Evolutionary conservation across 2,113 vertebrate species (phyloP), one percentile per base, ranked within the genome.

Genomic region (Carettochelys insculpta): DNA sequence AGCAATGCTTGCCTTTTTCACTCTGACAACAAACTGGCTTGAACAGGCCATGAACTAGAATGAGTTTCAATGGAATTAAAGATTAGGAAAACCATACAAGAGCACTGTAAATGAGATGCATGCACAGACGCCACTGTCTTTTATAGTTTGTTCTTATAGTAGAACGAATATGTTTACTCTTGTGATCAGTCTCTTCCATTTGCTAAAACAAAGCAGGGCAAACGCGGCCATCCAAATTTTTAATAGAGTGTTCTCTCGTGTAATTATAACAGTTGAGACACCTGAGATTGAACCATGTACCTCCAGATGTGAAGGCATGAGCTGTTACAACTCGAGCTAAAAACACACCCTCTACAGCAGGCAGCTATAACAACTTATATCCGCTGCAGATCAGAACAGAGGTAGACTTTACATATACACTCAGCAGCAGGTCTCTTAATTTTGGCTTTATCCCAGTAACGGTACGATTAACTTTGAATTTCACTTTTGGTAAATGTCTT

Each of bases 121-220:
- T 19, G 25, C 1, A 65, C 73, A 92, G 73, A 80, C 58, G 88
- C 43, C 73, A 90, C 92, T 93, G 92, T 85, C 65, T 90, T 92
- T 87, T 83, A 91, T 3, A 81, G 53, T 25, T 76, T 68, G 10
- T 29, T 41, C 56, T 88, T 92, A 92, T 22, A 85, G 25, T 56
- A 51, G 41, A 89, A 78, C 27, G 47, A 77, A 31, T 29, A 48
- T 29, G 34, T 73, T 73, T 73, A 73, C 38, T 73, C 56, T 90
- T 84, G 82, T 94, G 88, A 94, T n/a, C 84, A 83, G 50, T 43
- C 80, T 81, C 75, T 52, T 73, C n/a, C 87, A 88, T 8, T 79
- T 84, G 92, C 78, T 53, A 17, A 88, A 95, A 93, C 0, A 0
- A 85, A 45, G 54, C 3, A 75, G 54, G 54, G 53, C 83, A 51